Base-by-base conservation (phyloP, 2,797 vertebrate species). In the Spea hammondii region DNA sequence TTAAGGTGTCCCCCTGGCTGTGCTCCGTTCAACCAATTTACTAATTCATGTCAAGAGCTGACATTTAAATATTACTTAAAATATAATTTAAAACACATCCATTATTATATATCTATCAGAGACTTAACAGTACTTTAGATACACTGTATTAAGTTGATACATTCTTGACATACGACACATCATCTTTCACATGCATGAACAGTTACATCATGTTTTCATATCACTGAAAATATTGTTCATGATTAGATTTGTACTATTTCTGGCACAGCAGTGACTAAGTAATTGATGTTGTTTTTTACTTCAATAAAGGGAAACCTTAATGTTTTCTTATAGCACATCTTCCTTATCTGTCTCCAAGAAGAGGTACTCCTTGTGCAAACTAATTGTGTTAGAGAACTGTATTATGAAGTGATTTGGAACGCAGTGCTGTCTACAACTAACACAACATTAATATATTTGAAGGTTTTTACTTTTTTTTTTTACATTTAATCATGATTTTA, bases 191-290 rank as follows among this genome's bases (percentile, higher is more conserved):
- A 87, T 90, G 60, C 84, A 87, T 88, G 84, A 86, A 84, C 87
- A 89, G 88, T 91, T 86, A 89, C 86, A 84, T 89, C 85, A 87
- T 88, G 85, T 88, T 89, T 89, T 86, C 78, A 86, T 78, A 87
- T 75, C 83, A 83, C 86, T 87, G 82, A 86, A 88, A 85, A 82
- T 82, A 84, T 72, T 83, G 77, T 85, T 82, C 82, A 82, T 83
- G 88, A 92, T 90, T 89, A 90, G 88, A 88, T 88, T 88, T 67
- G 85, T 84, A 84, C 83, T 79, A 84, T 82, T 70, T 51, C 82
- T 83, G 82, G 84, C 82, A 70, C 86, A 82, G 85, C 79, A 0
- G 3, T 51, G 84, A 79, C 44, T 76, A 86, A 84, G 62, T 85
- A 84, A 86, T 85, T 82, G 84, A 84, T 87, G 77, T 84, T 87